A percentile compares a stretch with the other conserved stretches of the same genome.
Evolutionary conservation across 2,113 vertebrate genomes (phyloP).

Genomic region (Symphodus melops): DNA sequence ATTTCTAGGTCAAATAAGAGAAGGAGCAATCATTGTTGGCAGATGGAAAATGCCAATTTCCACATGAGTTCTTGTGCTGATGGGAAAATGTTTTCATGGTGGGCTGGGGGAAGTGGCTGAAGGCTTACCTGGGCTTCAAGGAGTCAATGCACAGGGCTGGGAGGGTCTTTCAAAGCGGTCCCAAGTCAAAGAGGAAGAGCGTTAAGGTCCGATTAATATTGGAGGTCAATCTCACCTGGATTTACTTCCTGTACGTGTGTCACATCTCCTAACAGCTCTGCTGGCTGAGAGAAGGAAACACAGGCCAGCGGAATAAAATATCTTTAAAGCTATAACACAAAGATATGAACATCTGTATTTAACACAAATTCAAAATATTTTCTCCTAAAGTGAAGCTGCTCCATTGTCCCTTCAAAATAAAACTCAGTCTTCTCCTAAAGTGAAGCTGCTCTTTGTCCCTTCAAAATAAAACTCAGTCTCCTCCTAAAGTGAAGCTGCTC

Average conservation of each 20-base stretch:
- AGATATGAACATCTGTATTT: too few species aligned
- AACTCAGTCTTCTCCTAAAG: too few species aligned
- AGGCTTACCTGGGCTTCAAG: not conserved
- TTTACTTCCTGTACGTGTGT: not conserved
- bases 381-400: too few species aligned
- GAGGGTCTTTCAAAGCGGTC: not conserved
- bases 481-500: too few species aligned
- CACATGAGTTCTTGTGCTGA: not conserved
- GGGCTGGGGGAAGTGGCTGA: not conserved
- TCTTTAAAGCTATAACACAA: too few species aligned
- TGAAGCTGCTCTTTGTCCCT: too few species aligned
- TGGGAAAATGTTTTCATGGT: not conserved
- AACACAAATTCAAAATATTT: too few species aligned
- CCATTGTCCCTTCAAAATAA: too few species aligned
- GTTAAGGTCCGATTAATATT: constrained; percentile 11
- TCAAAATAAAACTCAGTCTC: too few species aligned
- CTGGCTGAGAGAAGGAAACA: not conserved
- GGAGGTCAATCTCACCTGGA: constrained; percentile 11
- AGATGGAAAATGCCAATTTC: not conserved
- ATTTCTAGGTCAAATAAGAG: not conserved
- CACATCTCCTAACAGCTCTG: not conserved
- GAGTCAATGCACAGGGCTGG: not conserved
- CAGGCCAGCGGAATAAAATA: too few species aligned
- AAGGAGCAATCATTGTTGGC: not conserved
- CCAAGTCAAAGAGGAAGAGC: not conserved